Conservation (phyloP, 2,113 vertebrate genomes). For the Malurus elegans region DNA sequence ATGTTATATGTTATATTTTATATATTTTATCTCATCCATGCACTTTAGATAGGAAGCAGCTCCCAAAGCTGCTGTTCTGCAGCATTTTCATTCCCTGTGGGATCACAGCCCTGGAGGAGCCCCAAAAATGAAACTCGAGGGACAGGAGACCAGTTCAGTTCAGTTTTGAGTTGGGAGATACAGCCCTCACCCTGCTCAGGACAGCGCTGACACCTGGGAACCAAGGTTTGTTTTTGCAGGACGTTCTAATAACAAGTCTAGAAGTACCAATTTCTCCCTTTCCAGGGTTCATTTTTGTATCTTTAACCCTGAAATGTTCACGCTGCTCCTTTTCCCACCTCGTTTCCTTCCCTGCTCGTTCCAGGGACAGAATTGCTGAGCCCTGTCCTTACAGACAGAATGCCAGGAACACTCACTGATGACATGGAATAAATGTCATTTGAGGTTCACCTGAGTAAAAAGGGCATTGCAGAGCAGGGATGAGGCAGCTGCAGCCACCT, state of each 20-base stretch:
- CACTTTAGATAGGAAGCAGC: no score
- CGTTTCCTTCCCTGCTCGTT: neutral
- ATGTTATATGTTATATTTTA: no score
- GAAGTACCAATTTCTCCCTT: accelerated
- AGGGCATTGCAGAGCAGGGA: accelerated
- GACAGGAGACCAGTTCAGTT: neutral
- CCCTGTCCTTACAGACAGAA: accelerated
- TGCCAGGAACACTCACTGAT: neutral
- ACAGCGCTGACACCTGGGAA: neutral
- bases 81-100: no score
- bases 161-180: neutral
- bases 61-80: no score
- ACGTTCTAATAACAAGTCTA: no score
- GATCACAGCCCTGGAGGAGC: no score
- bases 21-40: no score
- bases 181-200: neutral
- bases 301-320: neutral
- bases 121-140: no score
- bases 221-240: accelerated
- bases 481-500: accelerated
- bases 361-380: neutral
- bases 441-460: neutral
- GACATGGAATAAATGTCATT: accelerated
- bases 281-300: no score
- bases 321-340: neutral